phyloP scores from a whole-genome alignment of 1,140 invertebrate species.

The Aphelinus certus region DNA sequence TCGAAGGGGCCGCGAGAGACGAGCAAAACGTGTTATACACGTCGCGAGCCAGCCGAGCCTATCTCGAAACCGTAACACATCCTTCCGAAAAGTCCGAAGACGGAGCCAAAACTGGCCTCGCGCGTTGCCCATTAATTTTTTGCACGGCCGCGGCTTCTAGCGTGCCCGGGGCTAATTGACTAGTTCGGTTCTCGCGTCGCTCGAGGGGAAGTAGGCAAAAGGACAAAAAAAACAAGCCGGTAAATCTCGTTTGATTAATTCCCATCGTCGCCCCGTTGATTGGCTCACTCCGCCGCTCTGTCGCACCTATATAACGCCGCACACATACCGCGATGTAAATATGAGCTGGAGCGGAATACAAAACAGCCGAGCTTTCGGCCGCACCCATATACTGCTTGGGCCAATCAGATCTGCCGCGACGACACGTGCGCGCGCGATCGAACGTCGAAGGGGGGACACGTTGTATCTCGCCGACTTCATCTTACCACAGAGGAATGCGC shows the following conservation, averaged over 20 bases:
- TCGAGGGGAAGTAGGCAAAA: background rate
- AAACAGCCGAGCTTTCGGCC: conserved; percentile 23
- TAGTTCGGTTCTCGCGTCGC: conserved; percentile 12
- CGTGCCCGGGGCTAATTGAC: conserved; percentile 25
- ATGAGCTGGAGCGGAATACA: conserved; percentile 25
- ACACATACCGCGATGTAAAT: conserved; percentile 8
- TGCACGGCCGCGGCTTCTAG: background rate
- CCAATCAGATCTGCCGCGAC: conserved; percentile 1
- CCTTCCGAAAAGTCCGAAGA: no score
- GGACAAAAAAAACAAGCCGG: background rate
- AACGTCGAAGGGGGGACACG: conserved; percentile 6
- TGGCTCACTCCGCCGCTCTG: background rate
- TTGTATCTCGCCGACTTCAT: conserved; percentile 9
- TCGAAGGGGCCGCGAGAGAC: no score
- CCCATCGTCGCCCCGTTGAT: conserved; percentile 7
- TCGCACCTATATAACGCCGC: background rate
- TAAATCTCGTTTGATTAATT: conserved; percentile 30
- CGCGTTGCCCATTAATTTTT: conserved; percentile 16
- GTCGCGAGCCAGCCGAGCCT: no score
- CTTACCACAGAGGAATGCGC: background rate
- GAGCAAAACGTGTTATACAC: no score
- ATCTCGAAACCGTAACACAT: no score
- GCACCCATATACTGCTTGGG: background rate
- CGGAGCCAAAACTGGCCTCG: background rate
- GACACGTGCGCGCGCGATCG: background rate